phyloP scores from a whole-genome alignment of 2,113 vertebrate species.

The Rhinolophus sinicus region DNA sequence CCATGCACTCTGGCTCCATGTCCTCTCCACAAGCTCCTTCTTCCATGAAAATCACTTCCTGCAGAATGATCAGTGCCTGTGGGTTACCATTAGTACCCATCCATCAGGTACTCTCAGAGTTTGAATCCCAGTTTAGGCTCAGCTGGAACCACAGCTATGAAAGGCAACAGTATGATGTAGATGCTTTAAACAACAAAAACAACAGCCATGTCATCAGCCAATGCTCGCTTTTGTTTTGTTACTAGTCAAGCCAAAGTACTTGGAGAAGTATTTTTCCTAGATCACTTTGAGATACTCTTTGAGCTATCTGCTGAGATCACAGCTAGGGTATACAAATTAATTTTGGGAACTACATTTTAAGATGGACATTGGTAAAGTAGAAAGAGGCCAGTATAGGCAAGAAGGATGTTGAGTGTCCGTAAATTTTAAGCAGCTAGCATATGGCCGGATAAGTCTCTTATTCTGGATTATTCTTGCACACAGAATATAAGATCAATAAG shows the following conservation, averaged over 20 bases:
- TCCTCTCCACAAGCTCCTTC: neutral
- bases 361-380: neutral
- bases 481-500: neutral
- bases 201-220: neutral
- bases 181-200: neutral
- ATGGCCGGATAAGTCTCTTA: neutral
- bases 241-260: neutral
- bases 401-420: neutral
- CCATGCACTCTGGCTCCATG: neutral
- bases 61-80: neutral
- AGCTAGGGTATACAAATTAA: neutral
- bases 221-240: neutral
- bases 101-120: neutral
- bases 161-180: neutral
- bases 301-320: neutral
- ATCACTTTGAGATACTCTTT: neutral
- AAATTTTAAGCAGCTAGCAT: conserved; percentile 12
- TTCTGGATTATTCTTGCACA: neutral
- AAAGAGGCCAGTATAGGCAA: neutral
- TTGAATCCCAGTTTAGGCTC: neutral
- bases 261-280: neutral
- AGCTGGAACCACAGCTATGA: neutral
- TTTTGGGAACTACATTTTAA: neutral
- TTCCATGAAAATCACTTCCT: neutral
- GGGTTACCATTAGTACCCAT: neutral